Conservation (phyloP, 2,888 invertebrate genomes). For the Psylliodes chrysocephalus region DNA sequence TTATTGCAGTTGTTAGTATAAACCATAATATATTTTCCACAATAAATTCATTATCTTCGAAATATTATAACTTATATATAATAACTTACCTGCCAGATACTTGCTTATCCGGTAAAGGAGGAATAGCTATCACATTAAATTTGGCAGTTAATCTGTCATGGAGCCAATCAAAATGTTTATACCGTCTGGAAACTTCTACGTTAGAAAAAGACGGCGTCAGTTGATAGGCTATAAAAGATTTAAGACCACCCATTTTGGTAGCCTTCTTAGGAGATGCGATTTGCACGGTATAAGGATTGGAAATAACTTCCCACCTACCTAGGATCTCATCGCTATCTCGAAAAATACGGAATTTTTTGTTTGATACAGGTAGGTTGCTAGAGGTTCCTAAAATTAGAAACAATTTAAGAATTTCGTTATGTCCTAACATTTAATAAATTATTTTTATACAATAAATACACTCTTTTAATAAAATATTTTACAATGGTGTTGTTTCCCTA, state of each 20-base stretch:
- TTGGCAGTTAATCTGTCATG: slow-evolving; percentile 94
- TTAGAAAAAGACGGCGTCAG: slow-evolving; percentile 94
- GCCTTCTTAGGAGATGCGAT: slow-evolving; percentile 97
- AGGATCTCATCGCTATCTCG: slow-evolving; percentile 75
- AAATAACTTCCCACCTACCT: slow-evolving; percentile 81
- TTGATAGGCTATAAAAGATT: slow-evolving; percentile 97
- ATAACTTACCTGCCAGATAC: slow-evolving; percentile 64
- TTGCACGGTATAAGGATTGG: slow-evolving; percentile 80
- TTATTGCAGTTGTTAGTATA: too few species aligned
- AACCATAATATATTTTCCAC: too few species aligned
- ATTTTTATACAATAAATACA: too few species aligned
- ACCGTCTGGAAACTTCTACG: slow-evolving; percentile 92
- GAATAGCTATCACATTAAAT: slow-evolving; percentile 93
- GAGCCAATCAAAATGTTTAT: slow-evolving; percentile 99
- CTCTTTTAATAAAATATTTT: too few species aligned
- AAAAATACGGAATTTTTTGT: slow-evolving; percentile 70
- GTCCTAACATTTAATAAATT: too few species aligned
- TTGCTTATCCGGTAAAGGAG: slow-evolving; percentile 97
- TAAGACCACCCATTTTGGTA: slow-evolving; percentile 95
- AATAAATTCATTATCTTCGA: too few species aligned
- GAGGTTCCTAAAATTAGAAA: slow-evolving; percentile 72
- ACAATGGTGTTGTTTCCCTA: too few species aligned
- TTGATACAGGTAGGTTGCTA: slow-evolving; percentile 64
- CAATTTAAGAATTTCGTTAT: too few species aligned
- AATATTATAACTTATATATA: too few species aligned